A percentile compares a stretch with the other conserved stretches of the same genome.
These are phyloP conservation scores for Burhinus oedicnemus DNA, from an alignment of 2,113 vertebrate genomes.

Conservation along the genomic window DNA sequence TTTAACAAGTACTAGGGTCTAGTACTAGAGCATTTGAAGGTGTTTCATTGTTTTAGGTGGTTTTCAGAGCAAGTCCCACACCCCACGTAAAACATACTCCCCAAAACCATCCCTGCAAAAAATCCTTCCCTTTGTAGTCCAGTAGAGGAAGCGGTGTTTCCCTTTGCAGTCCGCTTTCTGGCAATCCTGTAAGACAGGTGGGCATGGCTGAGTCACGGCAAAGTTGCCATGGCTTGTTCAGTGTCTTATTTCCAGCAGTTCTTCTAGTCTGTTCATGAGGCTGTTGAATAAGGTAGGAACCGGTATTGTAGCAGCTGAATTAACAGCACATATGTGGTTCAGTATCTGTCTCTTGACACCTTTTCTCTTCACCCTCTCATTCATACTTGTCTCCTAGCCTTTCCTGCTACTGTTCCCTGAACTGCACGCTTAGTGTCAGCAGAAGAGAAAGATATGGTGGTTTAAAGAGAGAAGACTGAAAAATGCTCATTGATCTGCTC, in stretches of 20 bases:
- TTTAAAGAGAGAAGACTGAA: not conserved
- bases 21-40: rapidly evolving
- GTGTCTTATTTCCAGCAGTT: not conserved
- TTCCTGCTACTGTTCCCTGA: not conserved
- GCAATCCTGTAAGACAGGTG: not conserved
- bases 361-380: not conserved
- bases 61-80: not conserved
- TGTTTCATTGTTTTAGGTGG: not conserved
- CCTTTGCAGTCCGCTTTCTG: not conserved
- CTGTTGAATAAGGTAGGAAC: not conserved
- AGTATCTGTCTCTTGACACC: not conserved
- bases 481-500: not conserved
- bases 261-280: not conserved
- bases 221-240: not conserved
- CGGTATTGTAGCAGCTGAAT: not conserved
- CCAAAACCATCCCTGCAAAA: not conserved
- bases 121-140: not conserved
- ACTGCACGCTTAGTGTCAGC: not conserved
- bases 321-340: not conserved
- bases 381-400: not conserved
- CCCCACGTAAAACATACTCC: not conserved
- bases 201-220: not conserved
- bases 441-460: not conserved
- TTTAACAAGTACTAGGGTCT: not conserved
- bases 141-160: not conserved